Evolutionary conservation across 2,888 invertebrate species (phyloP).

Genomic region (Mimachlamys varia): DNA sequence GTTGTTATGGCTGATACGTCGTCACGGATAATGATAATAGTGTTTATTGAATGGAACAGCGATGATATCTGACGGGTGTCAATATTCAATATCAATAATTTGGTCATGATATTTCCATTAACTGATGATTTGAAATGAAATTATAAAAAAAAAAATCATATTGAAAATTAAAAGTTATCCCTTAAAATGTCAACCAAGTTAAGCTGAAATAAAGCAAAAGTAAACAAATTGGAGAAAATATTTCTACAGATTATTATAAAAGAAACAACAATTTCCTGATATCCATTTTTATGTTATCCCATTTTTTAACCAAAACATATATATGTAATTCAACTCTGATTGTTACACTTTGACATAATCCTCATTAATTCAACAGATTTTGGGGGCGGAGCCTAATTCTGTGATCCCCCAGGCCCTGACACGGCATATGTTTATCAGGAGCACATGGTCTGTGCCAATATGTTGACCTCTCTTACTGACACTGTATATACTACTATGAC

Average conservation of each 20-base stretch:
- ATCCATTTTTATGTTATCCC: not conserved
- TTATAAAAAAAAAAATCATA: not conserved
- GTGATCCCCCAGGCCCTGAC: conserved; percentile 16
- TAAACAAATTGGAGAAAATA: too few relatives aligned
- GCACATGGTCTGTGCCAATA: conserved; percentile 25
- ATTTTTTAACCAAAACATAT: not conserved
- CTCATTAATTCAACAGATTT: not conserved
- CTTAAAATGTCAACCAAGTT: not conserved
- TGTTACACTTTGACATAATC: not conserved
- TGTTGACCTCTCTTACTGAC: not conserved
- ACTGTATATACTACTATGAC: not conserved
- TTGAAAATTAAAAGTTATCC: not conserved
- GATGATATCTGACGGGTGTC: not conserved
- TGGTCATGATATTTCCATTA: not conserved
- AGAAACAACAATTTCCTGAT: too few relatives aligned
- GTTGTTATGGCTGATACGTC: not conserved
- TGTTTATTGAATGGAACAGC: not conserved
- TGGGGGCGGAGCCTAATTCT: conserved; percentile 8
- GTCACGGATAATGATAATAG: not conserved
- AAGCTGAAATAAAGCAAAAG: not conserved
- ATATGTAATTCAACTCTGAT: too few relatives aligned
- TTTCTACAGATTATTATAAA: too few relatives aligned
- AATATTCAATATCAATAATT: not conserved
- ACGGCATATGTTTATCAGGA: not conserved
- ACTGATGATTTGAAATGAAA: not conserved